Base-by-base conservation (phyloP, 2,797 vertebrate genomes). In the Ispidina picta region DNA sequence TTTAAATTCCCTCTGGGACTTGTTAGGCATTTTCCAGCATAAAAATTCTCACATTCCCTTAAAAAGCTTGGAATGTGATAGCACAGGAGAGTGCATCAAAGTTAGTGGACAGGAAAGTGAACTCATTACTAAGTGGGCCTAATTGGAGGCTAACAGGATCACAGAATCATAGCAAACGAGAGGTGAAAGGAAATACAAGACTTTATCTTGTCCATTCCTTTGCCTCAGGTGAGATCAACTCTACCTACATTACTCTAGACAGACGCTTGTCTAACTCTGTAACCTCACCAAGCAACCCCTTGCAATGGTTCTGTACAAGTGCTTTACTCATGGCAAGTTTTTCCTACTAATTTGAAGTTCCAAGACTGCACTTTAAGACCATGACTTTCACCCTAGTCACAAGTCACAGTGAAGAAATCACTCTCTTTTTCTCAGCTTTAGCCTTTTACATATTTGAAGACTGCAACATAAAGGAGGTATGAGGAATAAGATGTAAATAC, bases 171-270 rank as follows among this genome's bases (percentile, higher is more conserved):
- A 66, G 66, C 70, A 90, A 89, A 95, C 80, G 51, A 94, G 76
- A 96, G 72, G 78, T 94, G 95, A 94, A 96, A 94, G 92, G 81
- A 94, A 90, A 94, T 90, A 74, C 60, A 86, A 84, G 92, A 80
- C 58, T 94, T 82, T 48, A 86, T 41, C 86, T 83, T 87, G 81
- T 83, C 92, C 86, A 74, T 83, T 80, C 43, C 71, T 91, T 93
- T 89, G 93, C 95, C 93, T 90, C 43, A 2, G 92, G 94, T 92
- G 48, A 94, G 72, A 96, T 88, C 81, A 90, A 48, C 86, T 62
- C 19, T 41, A 90, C 78, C 90, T 72, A 48, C 75, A 77, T 88
- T 85, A 77, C 55, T 80, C 62, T 75, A 94, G 69, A 80, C 84
- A 88, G 88, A 95, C 55, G 72, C 93, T 69, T 94, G 94, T 94